These are phyloP conservation scores for Lophius piscatorius DNA, from an alignment of 2,113 vertebrate species.

Conservation along the genomic window DNA sequence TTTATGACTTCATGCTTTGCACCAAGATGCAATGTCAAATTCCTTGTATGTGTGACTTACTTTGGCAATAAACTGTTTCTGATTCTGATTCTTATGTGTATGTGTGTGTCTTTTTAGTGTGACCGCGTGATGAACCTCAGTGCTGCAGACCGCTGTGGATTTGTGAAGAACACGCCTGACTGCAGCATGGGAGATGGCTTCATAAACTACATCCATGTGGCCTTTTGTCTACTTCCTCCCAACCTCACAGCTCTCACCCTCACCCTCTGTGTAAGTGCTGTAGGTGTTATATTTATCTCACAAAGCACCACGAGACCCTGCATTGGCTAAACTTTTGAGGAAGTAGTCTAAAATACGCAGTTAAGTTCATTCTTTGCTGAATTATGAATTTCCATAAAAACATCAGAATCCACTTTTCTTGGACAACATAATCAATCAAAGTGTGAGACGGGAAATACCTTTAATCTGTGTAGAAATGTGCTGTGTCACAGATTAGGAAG, in stretches of 20 bases:
- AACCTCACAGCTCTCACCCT: constrained; percentile 86
- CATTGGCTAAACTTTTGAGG: constrained; percentile 21
- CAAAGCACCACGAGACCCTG: background rate
- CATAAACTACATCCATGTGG: constrained; percentile 84
- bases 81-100: too few relatives aligned
- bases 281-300: background rate
- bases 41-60: too few relatives aligned
- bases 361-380: too few relatives aligned
- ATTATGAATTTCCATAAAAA: too few relatives aligned
- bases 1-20: too few relatives aligned
- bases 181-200: constrained; percentile 86
- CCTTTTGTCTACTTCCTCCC: constrained; percentile 85
- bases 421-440: background rate
- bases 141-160: constrained; percentile 82
- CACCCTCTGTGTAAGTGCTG: constrained; percentile 75
- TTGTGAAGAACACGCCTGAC: constrained; percentile 85
- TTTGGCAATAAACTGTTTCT: too few relatives aligned
- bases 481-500: constrained; percentile 1
- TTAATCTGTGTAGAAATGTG: background rate
- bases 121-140: constrained; percentile 81
- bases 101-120: constrained; percentile 79
- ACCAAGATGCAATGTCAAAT: too few relatives aligned
- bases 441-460: background rate
- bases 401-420: too few relatives aligned
- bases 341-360: too few relatives aligned